Percentiles rank a stretch among this genome's conserved stretches.
Conservation (phyloP, 2,888 invertebrate species). For the Dasypolia templi region DNA sequence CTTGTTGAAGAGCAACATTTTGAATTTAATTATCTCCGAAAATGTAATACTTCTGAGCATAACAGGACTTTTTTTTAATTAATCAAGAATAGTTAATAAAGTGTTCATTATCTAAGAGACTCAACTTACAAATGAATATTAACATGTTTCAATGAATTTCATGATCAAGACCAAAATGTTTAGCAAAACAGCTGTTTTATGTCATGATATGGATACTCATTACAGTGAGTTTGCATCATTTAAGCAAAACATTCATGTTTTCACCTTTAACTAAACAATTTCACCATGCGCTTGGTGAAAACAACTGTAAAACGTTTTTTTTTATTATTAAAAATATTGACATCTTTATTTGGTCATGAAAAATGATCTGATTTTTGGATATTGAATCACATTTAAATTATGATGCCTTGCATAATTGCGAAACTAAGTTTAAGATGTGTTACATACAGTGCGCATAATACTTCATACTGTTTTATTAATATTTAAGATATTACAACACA, state of each 20-base stretch:
- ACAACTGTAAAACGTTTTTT: neutral
- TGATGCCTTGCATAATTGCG: neutral
- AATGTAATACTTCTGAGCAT: neutral
- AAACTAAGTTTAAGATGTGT: neutral
- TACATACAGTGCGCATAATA: neutral
- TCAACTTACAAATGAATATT: neutral
- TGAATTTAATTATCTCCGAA: neutral
- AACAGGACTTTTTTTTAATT: neutral
- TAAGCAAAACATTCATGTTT: neutral
- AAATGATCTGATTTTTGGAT: slow-evolving; percentile 63
- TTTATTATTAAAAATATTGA: slow-evolving; percentile 31
- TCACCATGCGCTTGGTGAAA: neutral
- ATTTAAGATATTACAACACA: slow-evolving; percentile 42
- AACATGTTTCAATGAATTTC: neutral
- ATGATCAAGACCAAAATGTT: slow-evolving; percentile 10
- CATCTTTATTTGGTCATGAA: slow-evolving; percentile 70
- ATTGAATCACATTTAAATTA: slow-evolving; percentile 2
- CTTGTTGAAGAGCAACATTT: neutral
- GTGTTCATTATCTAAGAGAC: neutral
- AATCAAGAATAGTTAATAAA: neutral
- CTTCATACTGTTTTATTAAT: slow-evolving; percentile 5
- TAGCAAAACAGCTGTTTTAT: slow-evolving; percentile 61
- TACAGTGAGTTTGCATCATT: slow-evolving; percentile 30
- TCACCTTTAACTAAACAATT: neutral
- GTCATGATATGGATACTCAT: slow-evolving; percentile 34